Evolutionary conservation across 2,888 invertebrate species (phyloP).

Genomic region (Acrocera orbiculus): DNA sequence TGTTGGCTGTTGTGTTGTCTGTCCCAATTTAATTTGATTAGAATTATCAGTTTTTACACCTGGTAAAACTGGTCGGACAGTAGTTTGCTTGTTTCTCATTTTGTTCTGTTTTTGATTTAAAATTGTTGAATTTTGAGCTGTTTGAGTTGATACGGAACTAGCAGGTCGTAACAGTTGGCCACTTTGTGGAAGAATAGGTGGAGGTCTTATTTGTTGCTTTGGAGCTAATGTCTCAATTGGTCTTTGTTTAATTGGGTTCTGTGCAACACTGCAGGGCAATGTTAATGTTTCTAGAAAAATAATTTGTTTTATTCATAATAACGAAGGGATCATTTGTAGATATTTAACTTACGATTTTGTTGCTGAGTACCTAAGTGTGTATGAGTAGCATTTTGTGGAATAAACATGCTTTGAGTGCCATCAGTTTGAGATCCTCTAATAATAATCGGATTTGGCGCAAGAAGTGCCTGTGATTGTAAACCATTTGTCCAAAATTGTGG

Average conservation of each 20-base stretch:
- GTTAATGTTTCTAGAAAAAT: constrained; percentile 22
- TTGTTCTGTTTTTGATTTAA: constrained; percentile 39
- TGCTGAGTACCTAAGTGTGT: constrained; percentile 40
- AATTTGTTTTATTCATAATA: not conserved
- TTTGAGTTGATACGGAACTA: constrained; percentile 74
- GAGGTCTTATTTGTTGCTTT: constrained; percentile 22
- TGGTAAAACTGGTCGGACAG: constrained; percentile 49
- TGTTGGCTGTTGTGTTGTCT: constrained; percentile 26
- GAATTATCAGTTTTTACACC: constrained; percentile 44
- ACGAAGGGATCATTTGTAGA: not conserved
- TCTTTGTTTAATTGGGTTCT: constrained; percentile 33
- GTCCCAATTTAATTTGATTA: constrained; percentile 39
- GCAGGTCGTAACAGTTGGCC: constrained; percentile 47
- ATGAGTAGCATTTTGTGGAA: constrained; percentile 43
- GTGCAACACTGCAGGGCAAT: constrained; percentile 27
- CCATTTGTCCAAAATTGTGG: constrained; percentile 60
- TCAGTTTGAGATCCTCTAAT: constrained; percentile 58
- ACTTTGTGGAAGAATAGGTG: constrained; percentile 44
- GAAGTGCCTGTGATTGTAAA: constrained; percentile 47
- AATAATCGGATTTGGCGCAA: constrained; percentile 66
- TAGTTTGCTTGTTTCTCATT: constrained; percentile 51
- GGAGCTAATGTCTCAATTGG: constrained; percentile 38
- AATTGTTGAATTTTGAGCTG: constrained; percentile 34
- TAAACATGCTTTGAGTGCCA: constrained; percentile 56
- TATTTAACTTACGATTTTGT: constrained; percentile 41